Base-by-base conservation (phyloP, 2,113 vertebrate species). In the Triplophysa rosa region DNA sequence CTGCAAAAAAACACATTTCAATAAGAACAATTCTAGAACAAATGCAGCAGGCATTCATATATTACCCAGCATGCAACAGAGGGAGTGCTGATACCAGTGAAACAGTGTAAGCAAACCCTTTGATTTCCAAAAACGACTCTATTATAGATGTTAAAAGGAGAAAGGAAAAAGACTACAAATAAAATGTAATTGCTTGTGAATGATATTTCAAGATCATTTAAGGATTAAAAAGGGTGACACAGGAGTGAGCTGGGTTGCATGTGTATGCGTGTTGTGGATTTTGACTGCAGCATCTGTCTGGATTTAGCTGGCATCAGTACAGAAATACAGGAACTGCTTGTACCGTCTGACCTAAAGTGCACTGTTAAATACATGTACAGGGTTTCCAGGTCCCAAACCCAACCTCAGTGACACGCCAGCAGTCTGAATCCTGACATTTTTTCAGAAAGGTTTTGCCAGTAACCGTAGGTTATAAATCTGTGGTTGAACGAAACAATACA, bases 261-360 rank as follows among this genome's bases (percentile, higher is more conserved):
- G 61, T 63, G 67, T n/a, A 17, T 70, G 77, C 1, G 40, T 61
- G 56, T 23, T 26, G 29, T 24, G 42, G 85, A 84, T 80, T 79
- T 83, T 42, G 82, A 63, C 69, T 85, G 74, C 85, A 84, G 84
- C 59, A 72, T 73, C 81, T 78, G 81, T 59, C 80, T 74, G 72
- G 86, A 84, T 81, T 90, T 90, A 91, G 87, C 84, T 87, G 88
- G 86, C 47, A 85, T 91, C 90, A 86, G 62, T 64, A 75, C 80
- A 33, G 23, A 79, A 49, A 62, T 76, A 62, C 42, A 71, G 63
- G 81, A 69, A 67, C 56, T 72, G 68, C 24, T 56, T 19, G 54
- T 82, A 63, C 67, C 52, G 73, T 58, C 70, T 82, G 42, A 77
- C 40, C 40, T 67, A 52, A 84, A 80, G 59, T 40, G 66, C 84